Conservation (phyloP, 2,113 vertebrate genomes). For the Cariama cristata region DNA sequence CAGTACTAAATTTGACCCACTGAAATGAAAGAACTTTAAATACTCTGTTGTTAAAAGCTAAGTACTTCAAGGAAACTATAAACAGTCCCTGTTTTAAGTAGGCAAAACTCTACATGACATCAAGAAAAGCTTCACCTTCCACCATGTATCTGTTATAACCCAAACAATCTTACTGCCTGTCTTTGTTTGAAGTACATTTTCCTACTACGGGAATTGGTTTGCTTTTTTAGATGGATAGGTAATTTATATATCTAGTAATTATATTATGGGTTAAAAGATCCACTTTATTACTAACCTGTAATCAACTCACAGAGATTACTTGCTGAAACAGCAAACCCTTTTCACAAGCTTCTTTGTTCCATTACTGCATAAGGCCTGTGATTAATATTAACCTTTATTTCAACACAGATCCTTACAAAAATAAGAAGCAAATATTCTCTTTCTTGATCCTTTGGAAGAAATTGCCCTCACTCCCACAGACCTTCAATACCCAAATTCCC, state of each 20-base stretch:
- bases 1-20: not conserved
- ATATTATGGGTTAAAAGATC: slow-evolving; percentile 65
- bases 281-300: slow-evolving; percentile 56
- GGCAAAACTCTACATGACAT: not conserved
- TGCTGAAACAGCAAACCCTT: slow-evolving; percentile 77
- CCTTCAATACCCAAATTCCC: slow-evolving; percentile 48
- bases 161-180: not conserved
- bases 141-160: rapidly evolving
- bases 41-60: not conserved
- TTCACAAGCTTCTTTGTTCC: slow-evolving; percentile 72
- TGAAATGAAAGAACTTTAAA: not conserved
- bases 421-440: slow-evolving; percentile 54
- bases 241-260: not conserved
- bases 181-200: not conserved
- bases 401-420: slow-evolving; percentile 76
- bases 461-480: not conserved
- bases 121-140: not conserved
- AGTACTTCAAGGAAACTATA: not conserved
- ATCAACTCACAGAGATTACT: slow-evolving; percentile 44
- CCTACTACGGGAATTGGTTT: not conserved
- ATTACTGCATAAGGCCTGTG: slow-evolving; percentile 71
- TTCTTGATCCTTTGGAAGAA: not conserved
- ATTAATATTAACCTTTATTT: slow-evolving; percentile 79
- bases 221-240: not conserved
- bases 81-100: not conserved